Evolutionary conservation across 2,888 invertebrate species (phyloP).

Genomic region (Stictocephala bisonia): DNA sequence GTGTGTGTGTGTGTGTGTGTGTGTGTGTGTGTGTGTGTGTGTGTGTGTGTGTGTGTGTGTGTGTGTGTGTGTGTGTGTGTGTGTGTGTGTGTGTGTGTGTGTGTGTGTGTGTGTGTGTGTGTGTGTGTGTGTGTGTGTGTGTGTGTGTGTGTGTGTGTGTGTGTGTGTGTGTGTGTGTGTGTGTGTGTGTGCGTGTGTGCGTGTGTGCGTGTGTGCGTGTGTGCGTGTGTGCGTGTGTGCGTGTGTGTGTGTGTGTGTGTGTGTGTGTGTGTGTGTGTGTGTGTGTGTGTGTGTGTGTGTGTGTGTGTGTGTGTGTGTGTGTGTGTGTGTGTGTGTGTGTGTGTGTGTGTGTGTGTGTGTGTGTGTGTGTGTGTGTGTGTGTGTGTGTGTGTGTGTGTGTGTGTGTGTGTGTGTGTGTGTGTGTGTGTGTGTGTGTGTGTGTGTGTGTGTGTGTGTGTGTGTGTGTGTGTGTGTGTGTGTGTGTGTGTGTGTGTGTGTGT

Average conservation of each 20-base stretch:
- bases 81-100: neutral
- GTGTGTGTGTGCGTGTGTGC: neutral
- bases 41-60: neutral
- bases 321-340: neutral
- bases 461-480: neutral
- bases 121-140: neutral
- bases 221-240: neutral
- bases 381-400: neutral
- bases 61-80: neutral
- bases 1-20: neutral
- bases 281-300: neutral
- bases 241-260: neutral
- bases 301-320: neutral
- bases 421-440: neutral
- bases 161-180: neutral
- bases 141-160: neutral
- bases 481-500: neutral
- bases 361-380: neutral
- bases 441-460: neutral
- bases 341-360: neutral
- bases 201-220: neutral
- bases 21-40: neutral
- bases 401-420: neutral
- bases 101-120: neutral
- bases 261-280: neutral